A percentile compares a stretch with the other conserved stretches of the same genome.
Conservation (phyloP, 2,888 invertebrate genomes). For the Eupeodes latifasciatus region DNA sequence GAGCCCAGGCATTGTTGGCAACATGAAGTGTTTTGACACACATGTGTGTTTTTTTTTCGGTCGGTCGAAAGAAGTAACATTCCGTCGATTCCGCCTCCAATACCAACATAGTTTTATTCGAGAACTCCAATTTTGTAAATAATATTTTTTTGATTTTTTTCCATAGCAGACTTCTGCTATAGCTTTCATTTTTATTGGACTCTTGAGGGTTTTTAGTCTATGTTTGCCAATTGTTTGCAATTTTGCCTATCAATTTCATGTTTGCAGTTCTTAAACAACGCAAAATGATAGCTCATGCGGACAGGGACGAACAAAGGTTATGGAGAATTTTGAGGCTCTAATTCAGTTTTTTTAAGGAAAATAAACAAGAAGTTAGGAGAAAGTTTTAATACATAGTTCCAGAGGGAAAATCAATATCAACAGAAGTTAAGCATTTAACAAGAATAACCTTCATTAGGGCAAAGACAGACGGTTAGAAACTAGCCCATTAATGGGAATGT, state of each 20-base stretch:
- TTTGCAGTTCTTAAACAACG: constrained; percentile 63
- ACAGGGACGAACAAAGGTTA: not conserved
- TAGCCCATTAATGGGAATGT: no score
- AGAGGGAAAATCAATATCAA: no score
- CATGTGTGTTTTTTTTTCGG: constrained; percentile 48
- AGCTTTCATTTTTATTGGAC: not conserved
- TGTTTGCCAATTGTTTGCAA: constrained; percentile 42
- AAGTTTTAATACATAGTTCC: no score
- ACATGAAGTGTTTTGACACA: constrained; percentile 69
- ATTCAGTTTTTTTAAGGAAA: no score
- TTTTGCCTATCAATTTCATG: constrained; percentile 66
- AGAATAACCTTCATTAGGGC: no score
- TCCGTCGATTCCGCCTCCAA: constrained; percentile 12
- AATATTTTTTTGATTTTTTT: constrained; percentile 1
- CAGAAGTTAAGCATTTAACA: no score
- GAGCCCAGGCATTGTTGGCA: constrained; percentile 38
- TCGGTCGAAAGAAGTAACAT: constrained; percentile 10
- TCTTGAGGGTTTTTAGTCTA: constrained; percentile 13
- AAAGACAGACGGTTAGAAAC: no score
- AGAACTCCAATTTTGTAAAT: constrained; percentile 17
- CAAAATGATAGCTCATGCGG: constrained; percentile 49
- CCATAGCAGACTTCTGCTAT: not conserved
- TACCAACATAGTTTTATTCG: not conserved
- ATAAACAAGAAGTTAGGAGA: no score
- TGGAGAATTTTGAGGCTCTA: not conserved